Evolutionary conservation across 1,140 invertebrate species (phyloP), one percentile per base, ranked within the genome.

Genomic region (Physella acuta): DNA sequence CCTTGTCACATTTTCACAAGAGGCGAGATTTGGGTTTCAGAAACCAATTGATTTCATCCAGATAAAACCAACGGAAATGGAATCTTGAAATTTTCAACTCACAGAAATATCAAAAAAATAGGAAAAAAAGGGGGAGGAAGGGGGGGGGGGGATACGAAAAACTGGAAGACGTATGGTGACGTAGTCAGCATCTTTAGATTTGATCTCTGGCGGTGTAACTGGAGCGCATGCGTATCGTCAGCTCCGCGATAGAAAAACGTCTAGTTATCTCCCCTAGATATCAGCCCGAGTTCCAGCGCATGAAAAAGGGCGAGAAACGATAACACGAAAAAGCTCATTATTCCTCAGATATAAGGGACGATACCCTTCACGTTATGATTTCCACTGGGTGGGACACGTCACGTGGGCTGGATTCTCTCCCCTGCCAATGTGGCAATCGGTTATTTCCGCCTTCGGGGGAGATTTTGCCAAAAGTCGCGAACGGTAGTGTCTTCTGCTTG

Each of bases 1-100:
- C 28, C 16, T 53, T 64, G 62, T 64, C 62, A 64, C 62, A 33
- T 64, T 58, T 24, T 64, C 62, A 17, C 62, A 11, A 64, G 49
- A 64, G 52, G 53, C 49, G 39, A 64, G 62, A 64, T 64, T 64
- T 64, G 39, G 28, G 49, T 64, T 64, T 64, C 62, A 64, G 49
- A 53, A 64, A 31, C 44, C 62, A 64, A 64, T 64, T 64, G 62
- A 64, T 51, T 52, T 64, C 28, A 64, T 64, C 62, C 39, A 39
- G 62, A 64, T 64, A 64, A 64, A 64, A 28, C 28, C 51, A 64
- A 64, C 62, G 49, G 62, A 64, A 64, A 64, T 64, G 44, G 62
- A 64, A 64, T 64, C 62, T 52, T 64, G 44, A 64, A 64, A 52
- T 64, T 49, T 52, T 64, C 62, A 64, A 51, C 37, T 64, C 49